These are phyloP conservation scores for Ceramica pisi DNA, from an alignment of 2,888 invertebrate genomes.

Conservation along the genomic window DNA sequence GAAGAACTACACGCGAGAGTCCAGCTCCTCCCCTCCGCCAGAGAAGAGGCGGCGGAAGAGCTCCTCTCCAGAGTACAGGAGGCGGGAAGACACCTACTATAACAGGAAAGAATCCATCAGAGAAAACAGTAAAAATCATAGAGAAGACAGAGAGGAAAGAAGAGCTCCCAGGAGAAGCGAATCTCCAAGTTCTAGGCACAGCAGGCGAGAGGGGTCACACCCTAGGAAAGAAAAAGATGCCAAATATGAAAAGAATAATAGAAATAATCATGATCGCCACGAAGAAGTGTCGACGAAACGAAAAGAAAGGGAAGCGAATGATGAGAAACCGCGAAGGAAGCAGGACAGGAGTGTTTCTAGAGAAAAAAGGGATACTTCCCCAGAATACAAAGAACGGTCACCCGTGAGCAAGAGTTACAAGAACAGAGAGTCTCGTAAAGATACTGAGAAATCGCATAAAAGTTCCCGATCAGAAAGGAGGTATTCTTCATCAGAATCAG, in stretches of 20 bases:
- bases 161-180: constrained; percentile 69
- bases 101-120: constrained; percentile 68
- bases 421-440: constrained; percentile 75
- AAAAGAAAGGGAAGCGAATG: constrained; percentile 69
- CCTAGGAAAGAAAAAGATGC: constrained; percentile 65
- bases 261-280: constrained; percentile 71
- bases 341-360: constrained; percentile 76
- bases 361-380: constrained; percentile 76
- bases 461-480: constrained; percentile 71
- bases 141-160: constrained; percentile 70
- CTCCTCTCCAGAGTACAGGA: constrained; percentile 73
- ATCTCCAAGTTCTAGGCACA: constrained; percentile 66
- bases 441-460: constrained; percentile 76
- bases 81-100: constrained; percentile 62
- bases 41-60: constrained; percentile 82
- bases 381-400: constrained; percentile 76
- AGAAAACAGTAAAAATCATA: constrained; percentile 68
- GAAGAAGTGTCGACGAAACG: constrained; percentile 72
- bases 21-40: constrained; percentile 80
- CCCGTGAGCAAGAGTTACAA: constrained; percentile 71
- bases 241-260: constrained; percentile 70
- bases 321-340: constrained; percentile 70
- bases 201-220: constrained; percentile 58
- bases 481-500: constrained; percentile 80
- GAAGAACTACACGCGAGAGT: constrained; percentile 71